A percentile compares a stretch with the other conserved stretches of the same genome.
These are phyloP conservation scores for Barypeithes pellucidus DNA, from an alignment of 2,888 invertebrate genomes.

Conservation along the genomic window DNA sequence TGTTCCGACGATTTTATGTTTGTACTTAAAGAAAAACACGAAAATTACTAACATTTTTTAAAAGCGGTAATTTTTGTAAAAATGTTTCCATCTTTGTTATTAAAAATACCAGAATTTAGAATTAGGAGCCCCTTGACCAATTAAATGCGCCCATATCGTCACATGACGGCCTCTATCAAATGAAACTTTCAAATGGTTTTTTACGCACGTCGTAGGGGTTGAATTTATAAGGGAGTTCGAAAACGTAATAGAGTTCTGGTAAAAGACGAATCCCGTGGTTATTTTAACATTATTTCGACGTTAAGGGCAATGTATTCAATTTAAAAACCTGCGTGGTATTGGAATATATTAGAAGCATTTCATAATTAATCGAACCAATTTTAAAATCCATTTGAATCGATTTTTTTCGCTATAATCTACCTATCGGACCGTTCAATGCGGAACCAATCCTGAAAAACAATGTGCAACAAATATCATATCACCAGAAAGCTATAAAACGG, in stretches of 20 bases:
- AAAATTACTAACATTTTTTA: background rate
- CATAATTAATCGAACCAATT: too few relatives aligned
- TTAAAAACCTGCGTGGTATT: too few relatives aligned
- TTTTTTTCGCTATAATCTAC: conserved; percentile 19
- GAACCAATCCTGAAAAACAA: conserved; percentile 41
- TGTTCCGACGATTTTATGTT: background rate
- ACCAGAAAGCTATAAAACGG: conserved; percentile 41
- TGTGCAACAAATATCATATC: conserved; percentile 27
- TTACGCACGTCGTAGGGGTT: background rate
- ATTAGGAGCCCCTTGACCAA: conserved; percentile 5
- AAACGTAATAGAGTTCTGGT: background rate
- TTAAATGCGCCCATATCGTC: conserved; percentile 1
- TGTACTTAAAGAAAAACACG: background rate
- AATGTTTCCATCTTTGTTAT: background rate
- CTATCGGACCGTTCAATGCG: conserved; percentile 10
- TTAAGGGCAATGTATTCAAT: too few relatives aligned
- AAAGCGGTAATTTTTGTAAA: too few relatives aligned
- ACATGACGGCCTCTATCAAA: conserved; percentile 6
- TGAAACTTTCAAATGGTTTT: background rate
- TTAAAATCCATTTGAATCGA: background rate
- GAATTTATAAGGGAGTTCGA: background rate
- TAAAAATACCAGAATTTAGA: background rate
- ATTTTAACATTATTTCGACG: too few relatives aligned
- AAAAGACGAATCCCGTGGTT: too few relatives aligned
- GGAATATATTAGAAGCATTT: too few relatives aligned